Conservation (phyloP, 2,888 invertebrate genomes). For the Drosophila pseudotakahashii region DNA sequence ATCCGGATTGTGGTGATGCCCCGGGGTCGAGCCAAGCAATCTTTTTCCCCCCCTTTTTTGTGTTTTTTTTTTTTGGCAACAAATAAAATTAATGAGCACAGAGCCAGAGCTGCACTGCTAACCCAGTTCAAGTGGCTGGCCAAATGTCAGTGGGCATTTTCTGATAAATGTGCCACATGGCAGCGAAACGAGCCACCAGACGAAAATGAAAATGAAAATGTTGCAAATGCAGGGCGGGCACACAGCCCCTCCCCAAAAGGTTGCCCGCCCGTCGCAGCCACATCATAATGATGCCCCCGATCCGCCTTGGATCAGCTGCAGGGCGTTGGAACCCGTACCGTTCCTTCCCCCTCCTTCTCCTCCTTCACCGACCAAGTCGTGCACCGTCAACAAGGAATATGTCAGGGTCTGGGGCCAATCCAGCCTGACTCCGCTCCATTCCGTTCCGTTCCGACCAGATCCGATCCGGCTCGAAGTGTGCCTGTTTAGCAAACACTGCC, state of each 20-base stretch:
- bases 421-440: slow-evolving; percentile 1
- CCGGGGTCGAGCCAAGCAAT: slow-evolving; percentile 28
- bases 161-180: slow-evolving; percentile 76
- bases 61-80: slow-evolving; percentile 38
- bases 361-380: slow-evolving; percentile 67
- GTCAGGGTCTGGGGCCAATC: slow-evolving; percentile 68
- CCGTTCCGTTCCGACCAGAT: slow-evolving; percentile 29
- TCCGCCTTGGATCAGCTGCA: slow-evolving; percentile 56
- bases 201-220: slow-evolving; percentile 67
- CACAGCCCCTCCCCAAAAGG: slow-evolving; percentile 72
- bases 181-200: slow-evolving; percentile 57
- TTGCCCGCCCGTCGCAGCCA: slow-evolving; percentile 62
- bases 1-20: slow-evolving; percentile 49
- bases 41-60: slow-evolving; percentile 2
- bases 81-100: slow-evolving; percentile 72
- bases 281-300: slow-evolving; percentile 79
- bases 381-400: slow-evolving; percentile 78
- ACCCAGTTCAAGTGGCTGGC: slow-evolving; percentile 70
- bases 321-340: slow-evolving; percentile 10
- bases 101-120: slow-evolving; percentile 55
- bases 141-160: slow-evolving; percentile 74
- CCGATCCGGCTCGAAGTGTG: slow-evolving; percentile 69
- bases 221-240: slow-evolving; percentile 54
- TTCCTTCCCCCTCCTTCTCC: no score
- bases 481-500: slow-evolving; percentile 74